phyloP scores from a whole-genome alignment of 2,113 vertebrate genomes.

The Hypocryptadius cinnamomeus region DNA sequence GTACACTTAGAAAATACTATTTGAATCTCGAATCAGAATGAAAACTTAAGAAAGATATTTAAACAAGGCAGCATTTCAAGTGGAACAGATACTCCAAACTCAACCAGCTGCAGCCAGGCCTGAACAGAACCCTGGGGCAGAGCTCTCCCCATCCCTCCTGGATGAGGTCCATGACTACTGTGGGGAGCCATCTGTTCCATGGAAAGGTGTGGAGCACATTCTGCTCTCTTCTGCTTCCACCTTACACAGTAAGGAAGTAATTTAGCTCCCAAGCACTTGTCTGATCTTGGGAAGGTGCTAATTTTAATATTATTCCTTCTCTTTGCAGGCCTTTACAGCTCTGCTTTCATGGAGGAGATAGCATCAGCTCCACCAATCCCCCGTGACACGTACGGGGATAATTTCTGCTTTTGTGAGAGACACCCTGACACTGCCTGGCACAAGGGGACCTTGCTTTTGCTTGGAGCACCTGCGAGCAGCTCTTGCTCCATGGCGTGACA shows the following conservation, averaged over 20 bases:
- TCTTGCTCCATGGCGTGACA: rapidly evolving
- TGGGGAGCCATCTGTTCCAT: not conserved
- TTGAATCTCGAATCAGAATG: not conserved
- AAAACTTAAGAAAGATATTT: not conserved
- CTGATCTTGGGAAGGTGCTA: not conserved
- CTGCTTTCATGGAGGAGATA: not conserved
- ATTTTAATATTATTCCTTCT: not conserved
- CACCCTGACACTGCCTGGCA: not conserved
- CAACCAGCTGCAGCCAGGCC: not conserved
- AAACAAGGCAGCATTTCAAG: not conserved
- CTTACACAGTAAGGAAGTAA: not conserved
- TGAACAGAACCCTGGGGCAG: not conserved
- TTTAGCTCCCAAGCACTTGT: not conserved
- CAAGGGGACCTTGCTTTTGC: not conserved
- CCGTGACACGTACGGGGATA: rapidly evolving
- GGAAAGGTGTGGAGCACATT: not conserved
- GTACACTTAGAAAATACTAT: not conserved
- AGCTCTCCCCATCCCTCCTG: not conserved
- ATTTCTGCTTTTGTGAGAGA: not conserved
- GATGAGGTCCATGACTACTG: not conserved
- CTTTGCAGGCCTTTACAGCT: not conserved
- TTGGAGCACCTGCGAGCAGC: not conserved
- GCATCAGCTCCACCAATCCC: not conserved
- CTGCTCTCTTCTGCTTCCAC: not conserved
- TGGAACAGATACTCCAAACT: not conserved